Base-by-base conservation (phyloP, 2,113 vertebrate species). In the Acrocephalus arundinaceus region DNA sequence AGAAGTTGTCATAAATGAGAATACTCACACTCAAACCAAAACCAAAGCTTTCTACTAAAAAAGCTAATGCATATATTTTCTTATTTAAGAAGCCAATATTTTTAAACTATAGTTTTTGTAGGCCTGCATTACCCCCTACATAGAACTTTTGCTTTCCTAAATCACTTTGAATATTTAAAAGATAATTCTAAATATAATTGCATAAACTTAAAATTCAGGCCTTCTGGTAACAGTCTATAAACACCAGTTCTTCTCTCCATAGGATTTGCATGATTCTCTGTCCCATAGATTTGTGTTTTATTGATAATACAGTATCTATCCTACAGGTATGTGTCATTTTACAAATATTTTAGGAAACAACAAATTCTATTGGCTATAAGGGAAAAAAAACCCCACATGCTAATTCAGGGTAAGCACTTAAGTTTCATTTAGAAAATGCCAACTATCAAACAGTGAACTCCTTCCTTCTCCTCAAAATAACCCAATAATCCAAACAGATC, bases 361-460 rank as follows among this genome's bases (percentile, higher is more conserved):
- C 1, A 48, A 61, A 22, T 75, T 54, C 4, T 41, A 25, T 21
- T 41, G 7, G 2, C 27, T 65, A 8, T 23, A 22, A 74, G 17
- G 25, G 23, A 45, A 58, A 58, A 67, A 65, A 37, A 13, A 9
- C 0, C 2, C 6, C 2, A 7, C 2, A 5, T 24, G 1, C 5
- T 35, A 43, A 51, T 48, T 87, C n/a, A 82, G 10, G 2, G 1
- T 39, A 65, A n/a, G 4, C 23, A 18, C 6, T 16, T 73, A 61
- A 52, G 9, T 37, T 70, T 35, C 4, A 10, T 87, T 78, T 45
- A 63, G 21, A 77, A 79, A 65, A 45, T 2, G 23, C 19, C 10
- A 52, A 0, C 12, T 19, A 18, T 25, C 11, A 75, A 65, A 61
- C 0, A 43, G 1, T 25, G 15, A 58, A 55, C 8, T 37, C 8